phyloP scores from a whole-genome alignment of 2,797 vertebrate species.

The Pristis pectinata region DNA sequence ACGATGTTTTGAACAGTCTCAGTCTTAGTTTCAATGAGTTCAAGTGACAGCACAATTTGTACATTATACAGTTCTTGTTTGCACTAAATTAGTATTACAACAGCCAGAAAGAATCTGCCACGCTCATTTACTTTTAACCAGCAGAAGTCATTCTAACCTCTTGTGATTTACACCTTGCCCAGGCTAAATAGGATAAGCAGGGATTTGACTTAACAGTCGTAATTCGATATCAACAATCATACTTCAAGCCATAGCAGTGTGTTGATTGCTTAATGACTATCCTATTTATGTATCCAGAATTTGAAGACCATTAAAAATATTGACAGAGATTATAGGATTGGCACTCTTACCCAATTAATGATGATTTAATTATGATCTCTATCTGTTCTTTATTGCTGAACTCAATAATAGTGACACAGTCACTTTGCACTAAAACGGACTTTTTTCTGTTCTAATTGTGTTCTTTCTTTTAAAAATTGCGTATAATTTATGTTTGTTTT shows the following conservation, averaged over 20 bases:
- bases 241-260: neutral
- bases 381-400: neutral
- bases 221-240: neutral
- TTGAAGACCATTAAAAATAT: neutral
- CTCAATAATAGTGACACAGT: neutral
- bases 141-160: neutral
- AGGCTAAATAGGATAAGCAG: neutral
- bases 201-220: neutral
- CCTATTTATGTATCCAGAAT: neutral
- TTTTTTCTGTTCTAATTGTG: too few relatives aligned
- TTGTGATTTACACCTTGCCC: neutral
- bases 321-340: too few relatives aligned
- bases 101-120: neutral
- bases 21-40: neutral
- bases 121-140: neutral
- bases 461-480: too few relatives aligned
- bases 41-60: neutral
- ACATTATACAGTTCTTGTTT: slow-evolving; percentile 16
- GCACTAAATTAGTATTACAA: neutral
- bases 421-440: too few relatives aligned
- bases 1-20: neutral
- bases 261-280: neutral
- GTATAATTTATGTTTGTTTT: too few relatives aligned
- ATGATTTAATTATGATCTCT: neutral
- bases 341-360: neutral